Evolutionary conservation across 2,888 invertebrate genomes (phyloP), one percentile per base, ranked within the genome.

Genomic region (Criorhina ranunculi): DNA sequence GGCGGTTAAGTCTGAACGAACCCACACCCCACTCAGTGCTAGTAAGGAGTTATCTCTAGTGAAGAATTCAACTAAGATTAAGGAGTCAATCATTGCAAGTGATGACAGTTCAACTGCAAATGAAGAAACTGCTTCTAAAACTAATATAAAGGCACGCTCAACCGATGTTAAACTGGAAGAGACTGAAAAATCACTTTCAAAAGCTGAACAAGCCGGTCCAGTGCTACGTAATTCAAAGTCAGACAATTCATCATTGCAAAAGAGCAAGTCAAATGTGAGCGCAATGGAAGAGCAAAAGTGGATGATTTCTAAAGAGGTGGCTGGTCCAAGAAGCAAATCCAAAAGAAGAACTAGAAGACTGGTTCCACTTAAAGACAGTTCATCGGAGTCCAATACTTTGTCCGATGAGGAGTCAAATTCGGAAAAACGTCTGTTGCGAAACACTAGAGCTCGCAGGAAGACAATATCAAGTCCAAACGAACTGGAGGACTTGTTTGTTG

Each of bases 391-490:
- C 0, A 73, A 57, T 42, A 53, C 67, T 0, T 33, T 73, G 8
- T 78, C 82, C 5, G 77, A 78, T 12, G 67, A 72, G n/a, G 79
- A 77, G 8, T 42, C 40, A 4, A 42, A 42, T 6, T 33, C 75
- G 7, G 7, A 5, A n/a, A 33, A 42, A n/a, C 40, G 2, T 2
- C 1, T 15, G 5, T 0, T 44, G 15, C 67, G 79, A n/a, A 49
- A 73, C 33, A 80, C 64, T 1, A 49, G 75, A 42, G 55, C 76
- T 7, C 75, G 85, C 1, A 46, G 85, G 15, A 85, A 76, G 40
- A 85, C 85, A 7, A 72, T 85, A 46, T 79, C 85, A 2, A 60
- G 46, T 49, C 35, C 73, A n/a, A 64, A 31, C 0, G 80, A 85
- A 0, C 11, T 80, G 11, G 29, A 69, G 1, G 75, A 66, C 4